Evolutionary conservation across 2,888 invertebrate species (phyloP).

Genomic region (Drosophila pegasa): DNA sequence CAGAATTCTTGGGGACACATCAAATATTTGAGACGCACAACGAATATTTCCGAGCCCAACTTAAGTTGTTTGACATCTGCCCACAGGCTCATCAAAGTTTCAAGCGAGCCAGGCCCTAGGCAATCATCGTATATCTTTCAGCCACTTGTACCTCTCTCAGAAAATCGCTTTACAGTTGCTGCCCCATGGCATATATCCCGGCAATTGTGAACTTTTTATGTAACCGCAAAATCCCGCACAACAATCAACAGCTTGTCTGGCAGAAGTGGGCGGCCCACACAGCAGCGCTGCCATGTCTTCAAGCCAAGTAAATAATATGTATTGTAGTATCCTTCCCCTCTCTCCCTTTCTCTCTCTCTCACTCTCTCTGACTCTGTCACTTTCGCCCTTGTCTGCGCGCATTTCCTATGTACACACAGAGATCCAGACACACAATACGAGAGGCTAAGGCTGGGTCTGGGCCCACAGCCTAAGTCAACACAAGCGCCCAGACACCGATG

Average conservation of each 20-base stretch:
- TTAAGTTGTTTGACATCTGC: neutral
- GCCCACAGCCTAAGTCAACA: constrained; percentile 35
- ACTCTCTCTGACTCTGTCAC: constrained; percentile 43
- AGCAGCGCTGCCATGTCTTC: constrained; percentile 4
- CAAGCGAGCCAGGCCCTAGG: constrained; percentile 14
- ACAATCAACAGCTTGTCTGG: constrained; percentile 66
- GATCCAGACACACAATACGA: constrained; percentile 31
- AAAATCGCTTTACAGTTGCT: constrained; percentile 5
- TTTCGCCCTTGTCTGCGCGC: constrained; percentile 51
- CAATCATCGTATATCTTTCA: constrained; percentile 4
- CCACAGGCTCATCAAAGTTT: constrained; percentile 10
- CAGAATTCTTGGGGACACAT: neutral
- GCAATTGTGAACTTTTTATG: constrained; percentile 25
- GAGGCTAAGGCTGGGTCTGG: constrained; percentile 8
- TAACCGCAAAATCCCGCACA: constrained; percentile 35
- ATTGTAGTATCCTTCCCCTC: constrained; percentile 2
- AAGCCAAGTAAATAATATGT: constrained; percentile 39
- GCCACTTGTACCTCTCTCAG: constrained; percentile 7
- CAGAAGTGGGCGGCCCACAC: constrained; percentile 8
- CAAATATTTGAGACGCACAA: neutral
- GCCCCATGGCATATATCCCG: constrained; percentile 7
- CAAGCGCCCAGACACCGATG: constrained; percentile 48
- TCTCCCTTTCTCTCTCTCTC: neutral
- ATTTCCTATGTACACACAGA: constrained; percentile 33
- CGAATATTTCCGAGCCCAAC: neutral